Evolutionary conservation across 92 coral and sea anemone species (phyloP).

Genomic region (Phenganax subtilis): DNA sequence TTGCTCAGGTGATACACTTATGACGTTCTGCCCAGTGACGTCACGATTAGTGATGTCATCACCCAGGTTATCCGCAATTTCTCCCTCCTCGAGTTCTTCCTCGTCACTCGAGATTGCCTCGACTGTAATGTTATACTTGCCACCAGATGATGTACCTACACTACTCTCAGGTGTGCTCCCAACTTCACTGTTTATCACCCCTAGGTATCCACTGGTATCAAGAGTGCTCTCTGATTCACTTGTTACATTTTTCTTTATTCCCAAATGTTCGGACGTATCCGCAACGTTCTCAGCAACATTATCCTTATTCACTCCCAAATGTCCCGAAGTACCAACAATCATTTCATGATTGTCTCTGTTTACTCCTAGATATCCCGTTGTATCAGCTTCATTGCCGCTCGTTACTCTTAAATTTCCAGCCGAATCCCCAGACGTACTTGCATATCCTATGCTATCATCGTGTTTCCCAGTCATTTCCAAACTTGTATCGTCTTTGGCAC

Average conservation of each 20-base stretch:
- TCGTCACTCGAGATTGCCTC: conserved; percentile 45
- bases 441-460: neutral
- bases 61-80: conserved; percentile 47
- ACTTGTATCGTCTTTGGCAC: too few species aligned
- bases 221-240: neutral
- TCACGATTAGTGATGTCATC: conserved; percentile 31
- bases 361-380: neutral
- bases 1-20: neutral
- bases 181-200: neutral
- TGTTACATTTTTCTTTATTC: neutral
- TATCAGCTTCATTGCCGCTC: neutral
- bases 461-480: neutral
- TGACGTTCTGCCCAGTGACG: neutral
- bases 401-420: neutral
- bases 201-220: conserved; percentile 2
- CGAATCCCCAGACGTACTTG: neutral
- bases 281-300: neutral
- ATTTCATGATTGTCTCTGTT: neutral
- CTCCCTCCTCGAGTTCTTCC: conserved; percentile 49
- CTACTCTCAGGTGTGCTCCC: conserved; percentile 1
- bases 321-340: neutral
- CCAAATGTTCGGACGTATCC: neutral
- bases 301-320: neutral
- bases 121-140: conserved; percentile 24
- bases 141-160: conserved; percentile 9